Base-by-base conservation (phyloP, 2,888 invertebrate genomes). In the Epirrita christyi region DNA sequence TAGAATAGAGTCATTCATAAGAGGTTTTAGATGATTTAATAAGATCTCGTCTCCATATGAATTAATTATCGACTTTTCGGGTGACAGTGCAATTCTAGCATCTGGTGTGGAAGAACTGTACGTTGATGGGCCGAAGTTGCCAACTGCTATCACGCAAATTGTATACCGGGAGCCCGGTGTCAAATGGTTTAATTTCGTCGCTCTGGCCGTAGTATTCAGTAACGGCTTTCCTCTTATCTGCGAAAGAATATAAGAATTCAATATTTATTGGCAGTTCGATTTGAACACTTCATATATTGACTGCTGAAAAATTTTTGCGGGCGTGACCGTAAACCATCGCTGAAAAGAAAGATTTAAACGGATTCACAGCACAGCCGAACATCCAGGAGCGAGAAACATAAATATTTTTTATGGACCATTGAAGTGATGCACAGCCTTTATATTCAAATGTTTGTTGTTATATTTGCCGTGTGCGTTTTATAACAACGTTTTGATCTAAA, bases 101-200 rank as follows among this genome's bases (percentile, higher is more conserved):
- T 94, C 88, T 67, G 94, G 86, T 61, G 81, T 66, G 1, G 88
- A 83, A 29, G 85, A 86, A 27, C 76, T 92, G 70, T 72, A 83
- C 66, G 76, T 78, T 73, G 76, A 93, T 83, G 75, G 93, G 80
- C 81, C 86, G 51, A 89, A 86, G 88, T 95, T 96, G 58, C 97
- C 97, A 60, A 96, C 89, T n/a, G 97, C 97, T 72, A 97, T 93
- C 51, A 98, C 97, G 85, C 98, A 98, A 73, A 98, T 95, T 61
- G 95, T 93, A 86, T 98, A 98, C 65, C 95, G 94, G 2, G 96
- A 96, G 73, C 96, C 96, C 2, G 97, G 95, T 61, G 93, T 93
- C 66, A 98, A 92, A 76, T 95, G 95, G 54, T 94, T 94, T 49
- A 98, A 93, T 82, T 95, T 95, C 56, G 96, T 94, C 8, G 96